Evolutionary conservation across 2,888 invertebrate species (phyloP).

Genomic region (Platypus cylindrus): DNA sequence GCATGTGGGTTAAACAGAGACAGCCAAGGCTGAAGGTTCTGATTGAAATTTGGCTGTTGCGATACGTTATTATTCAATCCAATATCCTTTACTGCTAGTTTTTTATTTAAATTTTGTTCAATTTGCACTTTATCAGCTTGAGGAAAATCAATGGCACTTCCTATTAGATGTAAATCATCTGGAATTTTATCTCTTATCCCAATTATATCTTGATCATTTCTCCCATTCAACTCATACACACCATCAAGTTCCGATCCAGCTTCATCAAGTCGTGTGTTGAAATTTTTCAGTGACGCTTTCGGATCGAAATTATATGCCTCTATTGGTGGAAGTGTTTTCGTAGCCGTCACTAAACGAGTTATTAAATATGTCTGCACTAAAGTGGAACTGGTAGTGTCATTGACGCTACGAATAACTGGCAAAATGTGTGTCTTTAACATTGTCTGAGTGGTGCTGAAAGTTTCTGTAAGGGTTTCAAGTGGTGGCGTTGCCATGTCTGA

Average conservation of each 20-base stretch:
- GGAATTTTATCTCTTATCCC: slow-evolving; percentile 42
- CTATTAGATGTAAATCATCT: slow-evolving; percentile 55
- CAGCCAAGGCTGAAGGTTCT: slow-evolving; percentile 36
- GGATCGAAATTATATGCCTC: slow-evolving; percentile 79
- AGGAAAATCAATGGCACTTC: slow-evolving; percentile 57
- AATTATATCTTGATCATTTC: slow-evolving; percentile 49
- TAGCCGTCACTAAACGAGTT: slow-evolving; percentile 61
- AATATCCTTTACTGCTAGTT: slow-evolving; percentile 4
- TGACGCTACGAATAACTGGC: slow-evolving; percentile 63
- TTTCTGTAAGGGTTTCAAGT: slow-evolving; percentile 77
- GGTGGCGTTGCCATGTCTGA: slow-evolving; percentile 74
- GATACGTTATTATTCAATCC: slow-evolving; percentile 6
- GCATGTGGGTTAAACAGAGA: slow-evolving; percentile 57
- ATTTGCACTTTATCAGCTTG: slow-evolving; percentile 50
- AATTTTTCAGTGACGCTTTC: slow-evolving; percentile 75
- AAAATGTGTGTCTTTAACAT: slow-evolving; percentile 81
- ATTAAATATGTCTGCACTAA: slow-evolving; percentile 75
- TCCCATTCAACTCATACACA: slow-evolving; percentile 76
- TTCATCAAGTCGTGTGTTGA: slow-evolving; percentile 76
- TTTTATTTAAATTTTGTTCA: slow-evolving; percentile 11
- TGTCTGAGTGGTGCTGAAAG: slow-evolving; percentile 81
- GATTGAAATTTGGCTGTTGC: slow-evolving; percentile 14
- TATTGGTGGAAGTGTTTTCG: slow-evolving; percentile 79
- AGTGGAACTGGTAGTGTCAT: slow-evolving; percentile 64
- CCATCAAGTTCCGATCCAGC: slow-evolving; percentile 78